Evolutionary conservation across 1,140 invertebrate species (phyloP).

Genomic region (Tetraneura akinire): DNA sequence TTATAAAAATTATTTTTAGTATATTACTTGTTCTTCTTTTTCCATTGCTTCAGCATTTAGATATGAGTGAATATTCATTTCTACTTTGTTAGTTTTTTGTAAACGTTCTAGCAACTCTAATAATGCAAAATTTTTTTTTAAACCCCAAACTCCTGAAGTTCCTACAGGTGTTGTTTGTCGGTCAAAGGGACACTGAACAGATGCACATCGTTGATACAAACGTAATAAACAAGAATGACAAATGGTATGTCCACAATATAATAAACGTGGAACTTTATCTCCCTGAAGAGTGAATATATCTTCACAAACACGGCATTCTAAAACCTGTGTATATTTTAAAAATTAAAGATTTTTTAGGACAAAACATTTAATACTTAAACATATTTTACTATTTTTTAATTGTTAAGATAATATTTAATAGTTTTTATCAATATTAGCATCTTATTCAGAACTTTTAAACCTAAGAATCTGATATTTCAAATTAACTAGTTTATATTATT

Average conservation of each 20-base stretch:
- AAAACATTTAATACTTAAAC: no score
- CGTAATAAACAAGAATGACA: constrained; percentile 66
- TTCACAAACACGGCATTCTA: constrained; percentile 67
- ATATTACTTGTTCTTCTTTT: constrained; percentile 61
- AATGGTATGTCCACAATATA: constrained; percentile 68
- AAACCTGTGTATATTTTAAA: no score
- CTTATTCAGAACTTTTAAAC: no score
- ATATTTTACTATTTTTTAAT: no score
- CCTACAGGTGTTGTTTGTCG: constrained; percentile 65
- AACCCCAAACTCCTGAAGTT: constrained; percentile 65
- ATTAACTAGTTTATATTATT: no score
- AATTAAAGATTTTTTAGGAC: no score
- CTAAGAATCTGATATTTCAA: no score
- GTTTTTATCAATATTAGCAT: no score
- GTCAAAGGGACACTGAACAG: constrained; percentile 67
- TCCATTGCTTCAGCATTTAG: constrained; percentile 59
- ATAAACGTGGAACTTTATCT: constrained; percentile 65
- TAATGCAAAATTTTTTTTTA: constrained; percentile 70
- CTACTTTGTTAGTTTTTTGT: constrained; percentile 58
- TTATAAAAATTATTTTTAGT: not conserved
- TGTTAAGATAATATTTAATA: no score
- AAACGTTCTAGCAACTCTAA: constrained; percentile 66
- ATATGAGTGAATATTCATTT: constrained; percentile 51
- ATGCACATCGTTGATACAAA: constrained; percentile 60
- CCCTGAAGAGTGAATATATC: constrained; percentile 67